Conservation (phyloP, 1,140 invertebrate species). For the Homalodisca vitripennis region DNA sequence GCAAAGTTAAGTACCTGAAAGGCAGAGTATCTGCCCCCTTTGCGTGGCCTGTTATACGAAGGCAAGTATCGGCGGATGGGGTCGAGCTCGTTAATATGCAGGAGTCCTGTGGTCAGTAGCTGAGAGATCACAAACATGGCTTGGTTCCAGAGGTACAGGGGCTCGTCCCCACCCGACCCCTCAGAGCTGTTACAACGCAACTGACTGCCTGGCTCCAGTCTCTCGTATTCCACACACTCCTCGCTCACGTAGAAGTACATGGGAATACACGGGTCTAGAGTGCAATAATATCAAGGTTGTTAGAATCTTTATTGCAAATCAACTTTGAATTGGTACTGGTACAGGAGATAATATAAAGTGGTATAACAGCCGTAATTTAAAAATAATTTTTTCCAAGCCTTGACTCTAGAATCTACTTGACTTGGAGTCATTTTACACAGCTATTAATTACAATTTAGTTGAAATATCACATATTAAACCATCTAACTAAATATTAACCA, state of each 20-base stretch:
- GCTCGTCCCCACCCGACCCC: slow-evolving; percentile 50
- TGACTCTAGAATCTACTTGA: too few species aligned
- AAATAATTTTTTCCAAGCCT: too few species aligned
- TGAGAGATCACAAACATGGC: slow-evolving; percentile 93
- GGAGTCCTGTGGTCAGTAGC: slow-evolving; percentile 80
- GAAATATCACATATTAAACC: too few species aligned
- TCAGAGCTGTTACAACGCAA: slow-evolving; percentile 60
- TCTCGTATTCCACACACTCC: slow-evolving; percentile 75
- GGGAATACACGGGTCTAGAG: slow-evolving; percentile 73
- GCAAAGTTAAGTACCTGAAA: too few species aligned
- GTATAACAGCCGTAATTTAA: too few species aligned
- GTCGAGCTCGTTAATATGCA: slow-evolving; percentile 95
- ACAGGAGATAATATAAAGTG: too few species aligned
- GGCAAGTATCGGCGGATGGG: slow-evolving; percentile 93
- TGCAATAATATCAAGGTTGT: too few species aligned
- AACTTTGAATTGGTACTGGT: too few species aligned
- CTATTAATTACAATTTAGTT: too few species aligned
- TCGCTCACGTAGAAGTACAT: slow-evolving; percentile 91
- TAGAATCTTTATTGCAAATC: too few species aligned
- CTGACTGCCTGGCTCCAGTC: slow-evolving; percentile 67
- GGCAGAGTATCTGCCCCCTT: slow-evolving; percentile 90
- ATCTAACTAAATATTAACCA: too few species aligned
- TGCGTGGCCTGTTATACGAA: slow-evolving; percentile 89
- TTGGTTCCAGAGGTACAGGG: slow-evolving; percentile 61
- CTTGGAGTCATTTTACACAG: too few species aligned